phyloP scores from a whole-genome alignment of 2,797 vertebrate species.

The Petrocephalus schoutedeni region DNA sequence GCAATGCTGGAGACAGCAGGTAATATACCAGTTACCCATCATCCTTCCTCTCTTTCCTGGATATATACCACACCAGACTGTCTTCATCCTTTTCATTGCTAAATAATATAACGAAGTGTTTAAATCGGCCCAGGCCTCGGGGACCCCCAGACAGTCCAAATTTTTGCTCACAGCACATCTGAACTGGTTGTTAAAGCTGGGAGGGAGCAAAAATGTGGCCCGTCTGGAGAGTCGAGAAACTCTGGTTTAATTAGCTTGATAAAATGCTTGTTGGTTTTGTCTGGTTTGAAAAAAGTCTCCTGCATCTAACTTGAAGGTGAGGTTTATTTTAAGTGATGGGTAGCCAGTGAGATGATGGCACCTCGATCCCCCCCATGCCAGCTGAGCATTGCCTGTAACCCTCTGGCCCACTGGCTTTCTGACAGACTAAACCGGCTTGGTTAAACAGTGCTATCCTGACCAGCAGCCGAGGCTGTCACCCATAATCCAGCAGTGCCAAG shows the following conservation, averaged over 20 bases:
- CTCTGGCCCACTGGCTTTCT: too few species aligned
- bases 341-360: neutral
- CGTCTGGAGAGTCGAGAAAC: neutral
- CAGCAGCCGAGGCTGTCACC: neutral
- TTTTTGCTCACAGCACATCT: neutral
- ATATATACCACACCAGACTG: neutral
- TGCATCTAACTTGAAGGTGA: neutral
- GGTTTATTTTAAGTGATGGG: neutral
- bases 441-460: neutral
- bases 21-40: slow-evolving; percentile 40
- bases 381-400: too few species aligned
- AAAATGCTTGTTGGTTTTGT: neutral
- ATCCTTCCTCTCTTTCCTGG: neutral
- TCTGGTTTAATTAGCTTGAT: neutral
- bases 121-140: neutral
- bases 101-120: neutral
- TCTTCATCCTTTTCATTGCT: neutral
- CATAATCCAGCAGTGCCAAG: neutral
- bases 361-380: too few species aligned
- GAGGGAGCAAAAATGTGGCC: neutral
- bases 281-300: neutral
- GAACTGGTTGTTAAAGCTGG: neutral
- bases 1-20: slow-evolving; percentile 97
- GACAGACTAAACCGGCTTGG: neutral
- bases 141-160: neutral